Evolutionary conservation across 1,140 invertebrate genomes (phyloP).

Genomic region (Matsumurasca onukii): DNA sequence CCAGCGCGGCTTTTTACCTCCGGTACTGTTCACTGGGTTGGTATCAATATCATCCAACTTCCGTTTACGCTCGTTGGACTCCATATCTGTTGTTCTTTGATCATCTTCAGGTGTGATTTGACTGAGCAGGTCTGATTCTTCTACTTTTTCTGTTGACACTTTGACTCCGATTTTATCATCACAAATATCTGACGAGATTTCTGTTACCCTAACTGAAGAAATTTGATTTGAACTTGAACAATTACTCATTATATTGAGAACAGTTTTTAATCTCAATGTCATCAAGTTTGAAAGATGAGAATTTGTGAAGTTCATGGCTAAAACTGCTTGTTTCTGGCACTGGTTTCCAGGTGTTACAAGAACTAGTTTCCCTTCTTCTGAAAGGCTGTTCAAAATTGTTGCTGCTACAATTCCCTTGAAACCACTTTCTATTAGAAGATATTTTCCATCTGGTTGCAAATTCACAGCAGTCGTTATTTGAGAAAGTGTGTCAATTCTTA

Average conservation of each 20-base stretch:
- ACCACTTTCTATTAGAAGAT: conserved; percentile 85
- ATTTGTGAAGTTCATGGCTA: conserved; percentile 72
- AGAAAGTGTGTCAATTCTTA: conserved; percentile 83
- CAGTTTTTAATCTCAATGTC: conserved; percentile 65
- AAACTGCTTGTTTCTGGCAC: conserved; percentile 70
- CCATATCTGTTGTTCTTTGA: conserved; percentile 23
- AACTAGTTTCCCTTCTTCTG: conserved; percentile 61
- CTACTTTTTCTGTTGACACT: background rate
- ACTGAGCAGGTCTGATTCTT: background rate
- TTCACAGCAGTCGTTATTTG: conserved; percentile 79
- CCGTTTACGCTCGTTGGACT: background rate
- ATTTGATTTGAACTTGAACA: background rate
- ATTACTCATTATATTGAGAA: background rate
- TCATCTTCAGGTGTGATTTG: conserved; percentile 4
- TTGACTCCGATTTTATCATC: conserved; percentile 9
- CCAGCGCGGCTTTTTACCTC: conserved; percentile 61
- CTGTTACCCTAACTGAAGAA: background rate
- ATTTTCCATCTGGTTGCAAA: conserved; percentile 72
- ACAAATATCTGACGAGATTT: background rate
- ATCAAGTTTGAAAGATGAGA: conserved; percentile 66
- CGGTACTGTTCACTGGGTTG: too few relatives aligned
- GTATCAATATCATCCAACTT: too few relatives aligned
- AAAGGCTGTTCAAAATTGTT: conserved; percentile 72
- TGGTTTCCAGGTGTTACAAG: conserved; percentile 79
- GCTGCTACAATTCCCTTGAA: conserved; percentile 80